phyloP scores from a whole-genome alignment of 2,113 vertebrate species.

The Struthidea cinerea region DNA sequence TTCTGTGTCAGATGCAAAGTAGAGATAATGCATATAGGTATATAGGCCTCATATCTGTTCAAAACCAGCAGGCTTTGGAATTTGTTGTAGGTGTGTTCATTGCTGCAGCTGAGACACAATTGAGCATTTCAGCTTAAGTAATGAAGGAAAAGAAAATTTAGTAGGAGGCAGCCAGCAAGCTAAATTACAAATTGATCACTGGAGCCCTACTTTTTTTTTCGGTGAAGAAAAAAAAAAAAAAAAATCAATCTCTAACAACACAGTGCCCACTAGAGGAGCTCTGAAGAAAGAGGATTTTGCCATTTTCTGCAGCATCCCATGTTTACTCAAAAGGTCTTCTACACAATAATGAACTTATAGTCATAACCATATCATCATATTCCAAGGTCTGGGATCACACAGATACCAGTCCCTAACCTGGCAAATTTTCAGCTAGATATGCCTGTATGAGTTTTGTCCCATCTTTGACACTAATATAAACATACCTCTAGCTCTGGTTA shows the following conservation, averaged over 20 bases:
- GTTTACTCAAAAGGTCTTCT: neutral
- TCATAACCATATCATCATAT: neutral
- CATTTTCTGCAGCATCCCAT: neutral
- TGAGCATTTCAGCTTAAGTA: neutral
- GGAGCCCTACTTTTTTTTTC: neutral
- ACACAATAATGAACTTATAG: neutral
- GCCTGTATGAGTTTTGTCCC: neutral
- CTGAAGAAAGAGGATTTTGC: neutral
- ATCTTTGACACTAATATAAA: neutral
- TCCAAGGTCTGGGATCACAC: neutral
- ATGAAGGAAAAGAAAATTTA: neutral
- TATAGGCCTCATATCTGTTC: neutral
- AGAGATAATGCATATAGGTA: neutral
- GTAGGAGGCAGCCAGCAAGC: neutral
- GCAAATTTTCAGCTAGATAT: neutral
- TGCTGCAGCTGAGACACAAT: neutral
- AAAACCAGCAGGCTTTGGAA: neutral
- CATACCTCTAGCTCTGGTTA: neutral
- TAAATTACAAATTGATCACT: neutral
- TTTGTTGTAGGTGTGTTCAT: neutral
- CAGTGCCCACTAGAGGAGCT: neutral
- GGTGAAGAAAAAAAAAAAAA: neutral
- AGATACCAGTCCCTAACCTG: neutral
- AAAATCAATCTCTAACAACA: neutral
- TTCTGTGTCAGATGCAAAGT: neutral